These are phyloP conservation scores for Hydriomena furcata DNA, from an alignment of 2,888 invertebrate species.

Conservation along the genomic window DNA sequence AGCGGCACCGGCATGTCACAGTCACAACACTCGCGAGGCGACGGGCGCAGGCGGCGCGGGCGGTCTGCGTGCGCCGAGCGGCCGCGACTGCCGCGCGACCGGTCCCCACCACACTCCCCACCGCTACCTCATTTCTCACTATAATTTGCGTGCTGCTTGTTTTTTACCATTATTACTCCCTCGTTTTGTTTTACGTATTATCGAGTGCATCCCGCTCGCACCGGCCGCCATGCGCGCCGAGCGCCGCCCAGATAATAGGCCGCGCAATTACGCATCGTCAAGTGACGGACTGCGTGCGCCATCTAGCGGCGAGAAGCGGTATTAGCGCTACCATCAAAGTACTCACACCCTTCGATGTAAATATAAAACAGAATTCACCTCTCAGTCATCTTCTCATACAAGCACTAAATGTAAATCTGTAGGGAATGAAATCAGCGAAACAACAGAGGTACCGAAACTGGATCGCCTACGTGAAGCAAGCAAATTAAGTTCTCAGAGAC, in stretches of 20 bases:
- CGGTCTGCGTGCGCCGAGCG: conserved; percentile 74
- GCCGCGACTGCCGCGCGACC: conserved; percentile 72
- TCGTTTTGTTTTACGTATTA: conserved; percentile 84
- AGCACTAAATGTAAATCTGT: too few species aligned
- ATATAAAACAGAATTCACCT: background rate
- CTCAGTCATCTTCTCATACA: too few species aligned
- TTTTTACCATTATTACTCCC: conserved; percentile 84
- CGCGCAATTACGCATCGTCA: conserved; percentile 73
- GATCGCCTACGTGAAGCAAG: too few species aligned
- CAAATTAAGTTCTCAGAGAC: too few species aligned
- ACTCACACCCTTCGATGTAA: background rate
- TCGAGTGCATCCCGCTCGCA: conserved; percentile 84
- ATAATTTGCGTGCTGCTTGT: conserved; percentile 84
- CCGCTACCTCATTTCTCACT: conserved; percentile 84
- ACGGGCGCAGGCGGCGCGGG: conserved; percentile 57
- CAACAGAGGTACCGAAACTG: too few species aligned
- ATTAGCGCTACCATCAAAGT: conserved; percentile 21
- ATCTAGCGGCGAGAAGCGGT: conserved; percentile 68
- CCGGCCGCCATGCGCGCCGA: conserved; percentile 80
- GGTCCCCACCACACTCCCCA: conserved; percentile 75
- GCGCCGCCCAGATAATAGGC: conserved; percentile 82
- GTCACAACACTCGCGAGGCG: conserved; percentile 73
- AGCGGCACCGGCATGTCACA: conserved; percentile 77
- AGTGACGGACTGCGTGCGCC: conserved; percentile 57
- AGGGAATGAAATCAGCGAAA: too few species aligned